Evolutionary conservation across 2,888 invertebrate species (phyloP).

Genomic region (Callyntrura sp.): DNA sequence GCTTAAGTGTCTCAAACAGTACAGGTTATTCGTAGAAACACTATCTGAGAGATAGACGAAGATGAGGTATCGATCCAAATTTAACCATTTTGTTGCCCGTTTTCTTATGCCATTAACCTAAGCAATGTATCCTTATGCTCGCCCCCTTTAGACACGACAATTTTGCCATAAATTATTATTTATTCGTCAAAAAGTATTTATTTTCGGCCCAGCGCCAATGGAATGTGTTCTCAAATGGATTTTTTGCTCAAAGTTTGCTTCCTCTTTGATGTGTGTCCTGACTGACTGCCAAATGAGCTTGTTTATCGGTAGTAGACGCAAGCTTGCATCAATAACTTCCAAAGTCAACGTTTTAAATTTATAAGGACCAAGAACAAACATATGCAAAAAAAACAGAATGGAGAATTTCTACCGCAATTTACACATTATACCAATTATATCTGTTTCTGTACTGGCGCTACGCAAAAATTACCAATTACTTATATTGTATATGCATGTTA

Average conservation of each 20-base stretch:
- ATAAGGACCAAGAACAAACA: not conserved
- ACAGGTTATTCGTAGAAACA: not conserved
- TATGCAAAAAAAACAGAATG: not conserved
- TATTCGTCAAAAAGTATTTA: not conserved
- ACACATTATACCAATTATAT: not conserved
- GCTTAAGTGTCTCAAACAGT: not conserved
- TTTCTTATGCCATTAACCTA: not conserved
- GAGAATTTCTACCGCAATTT: not conserved
- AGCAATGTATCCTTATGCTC: not conserved
- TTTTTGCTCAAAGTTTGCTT: slow-evolving; percentile 30
- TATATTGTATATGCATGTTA: not conserved
- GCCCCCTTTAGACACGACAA: not conserved
- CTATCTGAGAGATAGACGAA: slow-evolving; percentile 7
- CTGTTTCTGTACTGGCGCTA: not conserved
- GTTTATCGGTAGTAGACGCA: slow-evolving; percentile 26
- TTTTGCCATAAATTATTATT: not conserved
- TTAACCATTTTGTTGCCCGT: slow-evolving; percentile 24
- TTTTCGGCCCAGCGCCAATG: not conserved
- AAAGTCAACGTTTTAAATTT: slow-evolving; percentile 21
- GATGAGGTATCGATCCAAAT: slow-evolving; percentile 65
- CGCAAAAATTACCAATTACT: not conserved
- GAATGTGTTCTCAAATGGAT: slow-evolving; percentile 1
- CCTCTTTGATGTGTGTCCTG: slow-evolving; percentile 45
- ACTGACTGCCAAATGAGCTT: slow-evolving; percentile 56
- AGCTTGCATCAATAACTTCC: slow-evolving; percentile 36